Base-by-base conservation (phyloP, 2,888 invertebrate species). In the Choreutis nemorana region DNA sequence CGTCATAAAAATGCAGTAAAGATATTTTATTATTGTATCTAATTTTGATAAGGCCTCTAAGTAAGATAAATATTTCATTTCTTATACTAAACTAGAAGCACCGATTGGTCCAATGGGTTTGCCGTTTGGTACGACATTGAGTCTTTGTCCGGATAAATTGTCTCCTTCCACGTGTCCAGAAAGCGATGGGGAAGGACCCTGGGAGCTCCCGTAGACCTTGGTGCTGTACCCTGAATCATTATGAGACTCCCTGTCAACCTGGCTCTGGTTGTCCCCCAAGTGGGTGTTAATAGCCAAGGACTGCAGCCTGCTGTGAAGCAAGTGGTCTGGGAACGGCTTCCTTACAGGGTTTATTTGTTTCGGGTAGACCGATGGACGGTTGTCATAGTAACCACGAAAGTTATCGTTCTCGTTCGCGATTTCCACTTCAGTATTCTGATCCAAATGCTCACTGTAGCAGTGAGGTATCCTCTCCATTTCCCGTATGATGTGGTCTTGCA, bases 211-310 rank as follows among this genome's bases (percentile, higher is more conserved):
- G 40, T 89, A 90, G 42, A 90, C 87, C 50, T 90, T 87, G 21
- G 91, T 91, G 46, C 90, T 90, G 58, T 92, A 92, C 1, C 92
- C 92, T 1, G 91, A 91, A 63, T 93, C 92, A 41, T 91, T 90
- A 54, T 88, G 91, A 0, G 86, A 85, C 45, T 87, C 87, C 29
- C 85, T 62, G 42, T 86, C 86, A 1, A 80, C 52, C 42, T 81
- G 81, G 40, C 77, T 75, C 32, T 79, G 79, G 0, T 65, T 66
- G 34, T 79, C 79, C 2, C 75, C 67, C 38, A 79, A 42, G 40
- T 79, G 72, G 0, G 80, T 80, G 40, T 80, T 79, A 1, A 80
- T 79, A 6, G 79, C 78, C 32, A 79, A 45, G 0, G 79, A 79
- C 32, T 79, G 79, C 12, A 80, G 48, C 8, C 78, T 50, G 27